Base-by-base conservation (phyloP, 2,888 invertebrate genomes). In the Scrobipalpa costella region DNA sequence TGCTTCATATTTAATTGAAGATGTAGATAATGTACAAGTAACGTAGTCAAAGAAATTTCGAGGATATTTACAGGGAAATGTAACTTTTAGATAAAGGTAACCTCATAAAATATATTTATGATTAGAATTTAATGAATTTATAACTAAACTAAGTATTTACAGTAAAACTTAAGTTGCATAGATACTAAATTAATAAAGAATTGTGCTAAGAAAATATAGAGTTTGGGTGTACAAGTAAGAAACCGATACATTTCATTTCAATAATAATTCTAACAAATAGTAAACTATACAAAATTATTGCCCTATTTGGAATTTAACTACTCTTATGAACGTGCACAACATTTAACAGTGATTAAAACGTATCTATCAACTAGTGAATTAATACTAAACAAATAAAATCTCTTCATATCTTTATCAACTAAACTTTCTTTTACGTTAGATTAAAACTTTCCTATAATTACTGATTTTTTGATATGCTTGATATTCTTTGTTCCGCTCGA, bases 281-380 rank as follows among this genome's bases (percentile, higher is more conserved):
- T 71, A 73, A 76, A 74, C 68, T 66, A 73, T 72, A 72, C 65
- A 87, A 88, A 88, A 88, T 85, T 86, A 90, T 90, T 87, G 84
- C 83, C 84, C 83, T 86, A 87, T 83, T 84, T 71, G 81, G 80
- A 84, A 79, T 76, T 80, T 73, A 74, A 76, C 86, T 87, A 88
- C 82, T 69, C 76, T 83, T 84, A 85, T 79, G 80, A 88, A 87
- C 80, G 91, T 91, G 91, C 91, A 90, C 89, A 88, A 91, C 91
- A 90, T 90, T 90, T 90, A 91, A 91, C 91, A 91, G 91, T 91
- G 91, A 88, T 86, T 85, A 85, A 88, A 89, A 83, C 86, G 47
- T 86, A 87, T 82, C 81, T 87, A 85, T 73, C 69, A 73, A 78
- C 85, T 86, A 87, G 73, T 74, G 77, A 81, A 82, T 80, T 81